These are phyloP conservation scores for Globodera ellingtonae DNA, from an alignment of 1,140 invertebrate species.

Conservation along the genomic window DNA sequence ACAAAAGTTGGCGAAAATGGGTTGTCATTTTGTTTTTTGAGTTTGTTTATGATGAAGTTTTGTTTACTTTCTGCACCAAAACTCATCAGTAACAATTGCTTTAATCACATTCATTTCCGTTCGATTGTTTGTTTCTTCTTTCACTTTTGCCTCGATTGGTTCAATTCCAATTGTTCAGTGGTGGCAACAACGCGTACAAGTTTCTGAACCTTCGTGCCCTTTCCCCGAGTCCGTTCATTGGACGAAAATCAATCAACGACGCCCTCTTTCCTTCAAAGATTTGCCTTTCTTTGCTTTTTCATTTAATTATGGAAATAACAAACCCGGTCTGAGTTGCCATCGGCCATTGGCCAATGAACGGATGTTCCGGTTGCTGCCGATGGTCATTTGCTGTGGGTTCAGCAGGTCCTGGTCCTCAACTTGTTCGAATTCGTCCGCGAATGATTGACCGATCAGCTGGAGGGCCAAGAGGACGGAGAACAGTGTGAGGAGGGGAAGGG, in stretches of 20 bases:
- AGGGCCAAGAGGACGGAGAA: background rate
- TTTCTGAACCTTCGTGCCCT: background rate
- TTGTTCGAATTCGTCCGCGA: background rate
- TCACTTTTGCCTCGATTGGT: too few species aligned
- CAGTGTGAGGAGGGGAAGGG: background rate
- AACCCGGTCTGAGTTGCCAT: slow-evolving; percentile 32
- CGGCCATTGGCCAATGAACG: slow-evolving; percentile 35
- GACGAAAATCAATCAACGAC: background rate
- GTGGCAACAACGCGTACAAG: background rate
- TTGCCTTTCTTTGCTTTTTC: background rate
- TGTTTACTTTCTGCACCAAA: too few species aligned
- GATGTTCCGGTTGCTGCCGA: background rate
- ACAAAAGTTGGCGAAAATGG: too few species aligned
- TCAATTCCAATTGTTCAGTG: slow-evolving; percentile 1
- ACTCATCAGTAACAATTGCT: too few species aligned
- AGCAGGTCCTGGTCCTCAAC: background rate
- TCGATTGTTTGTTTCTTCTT: background rate
- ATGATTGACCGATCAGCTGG: background rate
- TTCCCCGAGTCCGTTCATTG: background rate
- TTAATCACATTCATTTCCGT: too few species aligned
- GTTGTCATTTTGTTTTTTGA: too few species aligned
- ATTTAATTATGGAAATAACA: background rate
- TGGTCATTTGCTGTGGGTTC: background rate
- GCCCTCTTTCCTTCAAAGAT: background rate
- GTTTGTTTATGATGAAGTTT: too few species aligned